Evolutionary conservation across 2,797 vertebrate genomes (phyloP).

Genomic region (Thunnus albacares): DNA sequence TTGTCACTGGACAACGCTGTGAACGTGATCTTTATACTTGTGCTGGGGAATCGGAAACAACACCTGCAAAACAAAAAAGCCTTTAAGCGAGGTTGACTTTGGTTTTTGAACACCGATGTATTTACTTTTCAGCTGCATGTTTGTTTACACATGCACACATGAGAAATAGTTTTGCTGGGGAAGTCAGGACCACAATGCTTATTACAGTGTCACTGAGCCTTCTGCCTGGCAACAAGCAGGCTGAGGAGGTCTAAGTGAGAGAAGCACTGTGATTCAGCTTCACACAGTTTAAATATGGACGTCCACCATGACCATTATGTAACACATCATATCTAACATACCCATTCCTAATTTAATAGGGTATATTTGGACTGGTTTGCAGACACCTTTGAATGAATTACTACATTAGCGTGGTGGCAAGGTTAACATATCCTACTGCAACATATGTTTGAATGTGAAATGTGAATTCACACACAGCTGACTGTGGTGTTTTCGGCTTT

Average conservation of each 20-base stretch:
- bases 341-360: conserved; percentile 59
- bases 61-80: conserved; percentile 84
- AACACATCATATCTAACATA: conserved; percentile 56
- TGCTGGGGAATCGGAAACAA: conserved; percentile 98
- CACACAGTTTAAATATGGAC: conserved; percentile 75
- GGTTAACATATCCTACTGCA: background rate
- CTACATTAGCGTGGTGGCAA: background rate
- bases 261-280: conserved; percentile 28
- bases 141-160: too few relatives aligned
- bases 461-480: background rate
- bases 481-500: background rate
- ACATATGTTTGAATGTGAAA: background rate
- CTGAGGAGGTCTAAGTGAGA: conserved; percentile 34
- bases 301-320: conserved; percentile 52
- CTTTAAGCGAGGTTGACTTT: too few relatives aligned
- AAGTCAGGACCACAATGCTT: background rate
- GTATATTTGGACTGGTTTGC: conserved; percentile 60
- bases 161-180: too few relatives aligned
- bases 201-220: background rate
- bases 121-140: too few relatives aligned
- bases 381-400: conserved; percentile 35
- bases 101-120: too few relatives aligned
- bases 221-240: conserved; percentile 55
- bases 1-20: conserved; percentile 94
- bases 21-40: conserved; percentile 99